These are phyloP conservation scores for Oplegnathus fasciatus DNA, from an alignment of 2,113 vertebrate genomes.

Conservation along the genomic window DNA sequence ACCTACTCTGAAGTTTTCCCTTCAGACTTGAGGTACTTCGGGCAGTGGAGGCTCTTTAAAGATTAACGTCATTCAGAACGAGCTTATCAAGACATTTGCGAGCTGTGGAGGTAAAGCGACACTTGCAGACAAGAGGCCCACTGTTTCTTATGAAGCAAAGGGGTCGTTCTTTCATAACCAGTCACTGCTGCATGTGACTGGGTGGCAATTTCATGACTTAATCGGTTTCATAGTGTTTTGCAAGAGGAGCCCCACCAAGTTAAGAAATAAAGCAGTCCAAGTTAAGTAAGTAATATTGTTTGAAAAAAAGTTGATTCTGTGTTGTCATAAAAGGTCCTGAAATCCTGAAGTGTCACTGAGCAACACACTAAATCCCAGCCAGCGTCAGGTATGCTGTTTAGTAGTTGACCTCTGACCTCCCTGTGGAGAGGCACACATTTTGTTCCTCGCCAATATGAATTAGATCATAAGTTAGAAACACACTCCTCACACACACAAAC, in stretches of 20 bases:
- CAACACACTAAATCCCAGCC: not conserved
- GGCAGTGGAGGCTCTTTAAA: constrained; percentile 51
- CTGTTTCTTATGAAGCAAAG: constrained; percentile 66
- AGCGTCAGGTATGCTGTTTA: not conserved
- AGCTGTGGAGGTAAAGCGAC: constrained; percentile 19
- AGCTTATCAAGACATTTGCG: constrained; percentile 53
- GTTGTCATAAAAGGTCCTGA: not conserved
- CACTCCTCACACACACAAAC: not conserved
- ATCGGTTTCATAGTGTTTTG: constrained; percentile 36
- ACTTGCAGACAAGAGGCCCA: constrained; percentile 71
- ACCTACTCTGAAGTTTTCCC: constrained; percentile 12
- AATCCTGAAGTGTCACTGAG: not conserved
- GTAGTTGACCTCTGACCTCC: not conserved
- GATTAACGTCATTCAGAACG: constrained; percentile 64
- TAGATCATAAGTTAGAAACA: not conserved
- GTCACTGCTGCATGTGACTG: constrained; percentile 63
- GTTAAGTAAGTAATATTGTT: not conserved
- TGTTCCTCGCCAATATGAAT: not conserved
- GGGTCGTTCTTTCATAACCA: constrained; percentile 61
- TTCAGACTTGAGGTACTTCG: constrained; percentile 12
- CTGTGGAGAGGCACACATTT: not conserved
- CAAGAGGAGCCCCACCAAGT: constrained; percentile 10
- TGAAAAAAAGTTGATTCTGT: not conserved
- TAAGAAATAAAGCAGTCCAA: not conserved
- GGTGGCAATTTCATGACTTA: constrained; percentile 30